Conservation (phyloP, 2,888 invertebrate genomes). For the Dexiosoma caninum region DNA sequence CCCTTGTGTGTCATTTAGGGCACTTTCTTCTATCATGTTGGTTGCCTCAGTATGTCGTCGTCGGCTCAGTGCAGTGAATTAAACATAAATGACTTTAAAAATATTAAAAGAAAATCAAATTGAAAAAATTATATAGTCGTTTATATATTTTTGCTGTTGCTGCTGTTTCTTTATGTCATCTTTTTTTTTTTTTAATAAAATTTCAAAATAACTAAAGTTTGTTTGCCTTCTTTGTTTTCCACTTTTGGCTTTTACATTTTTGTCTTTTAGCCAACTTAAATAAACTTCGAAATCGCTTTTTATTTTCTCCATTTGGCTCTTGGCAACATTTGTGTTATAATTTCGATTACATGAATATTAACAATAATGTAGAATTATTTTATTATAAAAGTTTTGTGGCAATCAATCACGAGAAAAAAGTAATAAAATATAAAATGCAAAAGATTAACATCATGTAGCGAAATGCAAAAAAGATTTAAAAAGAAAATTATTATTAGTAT, state of each 20-base stretch:
- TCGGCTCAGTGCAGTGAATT: constrained; percentile 41
- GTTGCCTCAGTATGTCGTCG: neutral
- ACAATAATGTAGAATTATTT: constrained; percentile 20
- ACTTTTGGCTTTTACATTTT: constrained; percentile 1
- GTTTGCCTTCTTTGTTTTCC: neutral
- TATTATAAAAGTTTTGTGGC: constrained; percentile 48
- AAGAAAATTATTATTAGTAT: no score
- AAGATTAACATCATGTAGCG: no score
- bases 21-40: neutral
- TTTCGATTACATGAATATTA: constrained; percentile 59
- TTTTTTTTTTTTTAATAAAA: neutral
- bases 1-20: neutral
- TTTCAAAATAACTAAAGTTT: constrained; percentile 12
- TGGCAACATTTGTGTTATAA: constrained; percentile 51
- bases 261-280: constrained; percentile 34
- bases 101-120: constrained; percentile 24
- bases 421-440: constrained; percentile 37
- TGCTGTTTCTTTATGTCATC: neutral
- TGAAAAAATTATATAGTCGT: neutral
- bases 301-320: constrained; percentile 13
- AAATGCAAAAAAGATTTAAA: no score
- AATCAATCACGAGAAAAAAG: constrained; percentile 49
- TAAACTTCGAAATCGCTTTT: constrained; percentile 17
- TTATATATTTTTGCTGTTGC: neutral
- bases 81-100: constrained; percentile 47